Evolutionary conservation across 2,888 invertebrate genomes (phyloP), one percentile per base, ranked within the genome.

Genomic region (Acronicta psi): DNA sequence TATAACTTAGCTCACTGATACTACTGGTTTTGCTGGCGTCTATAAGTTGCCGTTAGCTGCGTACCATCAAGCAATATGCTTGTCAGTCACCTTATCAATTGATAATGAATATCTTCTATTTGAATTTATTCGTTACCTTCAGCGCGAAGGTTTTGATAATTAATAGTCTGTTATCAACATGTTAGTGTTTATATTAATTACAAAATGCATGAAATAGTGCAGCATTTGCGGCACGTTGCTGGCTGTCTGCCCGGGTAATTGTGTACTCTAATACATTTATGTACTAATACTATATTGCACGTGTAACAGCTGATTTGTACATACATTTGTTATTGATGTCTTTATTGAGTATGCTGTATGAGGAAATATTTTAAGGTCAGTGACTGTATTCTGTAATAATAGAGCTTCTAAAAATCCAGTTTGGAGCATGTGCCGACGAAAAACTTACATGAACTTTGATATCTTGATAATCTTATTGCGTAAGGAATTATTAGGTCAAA

Each of bases 201-300:
- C 53, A 67, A 52, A 62, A 67, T 50, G 49, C 41, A 36, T 58
- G 67, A 67, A 67, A 62, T 67, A 62, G 63, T 67, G 63, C 67
- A 46, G 45, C 50, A 62, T n/a, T 57, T 10, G 37, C 43, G 43
- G 67, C 61, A 37, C 51, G 44, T n/a, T 16, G 53, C 53, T 67
- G 67, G 67, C 62, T 16, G 23, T 1, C 42, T 67, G 67, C 67
- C 67, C 61, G 51, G 20, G 14, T 10, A 31, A 18, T 14, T n/a
- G 2, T 37, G 47, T 44, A 25, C 18, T 2, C 10, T 44, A 18
- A 46, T 46, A 29, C 1, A 25, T 25, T 25, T 25, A 25, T 46
- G 46, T 47, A 25, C 37, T 42, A 25, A 41, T 5, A 11, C 20
- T 11, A 31, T 17, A 8, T 17, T 6, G 25, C 51, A 31, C 59